phyloP scores from a whole-genome alignment of 2,797 vertebrate species.

The Onychomys arenicola region DNA sequence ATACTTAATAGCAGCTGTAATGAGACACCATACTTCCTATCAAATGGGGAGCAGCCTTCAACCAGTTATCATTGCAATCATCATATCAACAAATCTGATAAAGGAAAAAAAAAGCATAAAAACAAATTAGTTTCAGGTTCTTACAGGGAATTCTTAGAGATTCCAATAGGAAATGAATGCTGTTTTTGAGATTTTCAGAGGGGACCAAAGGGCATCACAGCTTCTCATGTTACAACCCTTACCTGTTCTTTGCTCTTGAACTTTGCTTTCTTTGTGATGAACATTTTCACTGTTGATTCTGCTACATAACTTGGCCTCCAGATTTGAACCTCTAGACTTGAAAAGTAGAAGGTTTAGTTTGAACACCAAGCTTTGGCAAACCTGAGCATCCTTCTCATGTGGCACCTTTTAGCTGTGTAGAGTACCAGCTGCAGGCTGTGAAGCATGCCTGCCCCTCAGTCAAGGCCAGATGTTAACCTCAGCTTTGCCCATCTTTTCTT shows the following conservation, averaged over 20 bases:
- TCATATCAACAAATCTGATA: background rate
- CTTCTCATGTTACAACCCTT: background rate
- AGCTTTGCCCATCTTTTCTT: background rate
- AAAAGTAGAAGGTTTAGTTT: background rate
- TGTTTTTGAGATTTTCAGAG: background rate
- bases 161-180: background rate
- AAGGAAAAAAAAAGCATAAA: background rate
- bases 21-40: constrained; percentile 10
- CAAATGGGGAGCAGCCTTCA: background rate
- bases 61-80: background rate
- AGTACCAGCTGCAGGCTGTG: background rate
- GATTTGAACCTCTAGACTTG: background rate
- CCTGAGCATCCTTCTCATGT: background rate
- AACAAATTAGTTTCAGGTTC: background rate
- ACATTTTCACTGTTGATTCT: background rate
- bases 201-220: background rate
- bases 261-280: background rate
- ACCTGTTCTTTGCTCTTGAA: background rate
- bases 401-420: background rate
- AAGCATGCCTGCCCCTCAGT: background rate
- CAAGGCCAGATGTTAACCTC: background rate
- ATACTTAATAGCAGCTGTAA: background rate
- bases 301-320: background rate
- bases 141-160: background rate
- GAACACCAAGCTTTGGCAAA: background rate